These are phyloP conservation scores for Zingel zingel DNA, from an alignment of 2,113 vertebrate species.

Conservation along the genomic window DNA sequence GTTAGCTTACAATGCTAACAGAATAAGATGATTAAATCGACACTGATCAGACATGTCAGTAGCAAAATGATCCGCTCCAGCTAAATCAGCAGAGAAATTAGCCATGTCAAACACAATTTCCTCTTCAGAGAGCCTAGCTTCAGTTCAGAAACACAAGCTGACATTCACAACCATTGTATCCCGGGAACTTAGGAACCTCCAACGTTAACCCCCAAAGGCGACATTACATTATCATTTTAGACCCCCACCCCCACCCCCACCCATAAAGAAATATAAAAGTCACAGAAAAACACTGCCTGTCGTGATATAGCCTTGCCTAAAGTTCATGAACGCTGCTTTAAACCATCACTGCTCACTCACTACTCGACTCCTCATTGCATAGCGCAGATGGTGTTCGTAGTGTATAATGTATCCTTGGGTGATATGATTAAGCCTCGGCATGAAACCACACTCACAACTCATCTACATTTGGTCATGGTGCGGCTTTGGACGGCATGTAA, in stretches of 20 bases:
- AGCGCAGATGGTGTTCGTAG: not conserved
- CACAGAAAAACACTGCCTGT: not conserved
- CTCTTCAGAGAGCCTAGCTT: conserved; percentile 22
- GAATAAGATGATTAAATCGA: conserved; percentile 26
- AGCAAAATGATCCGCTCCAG: conserved; percentile 39
- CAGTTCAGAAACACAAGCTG: conserved; percentile 34
- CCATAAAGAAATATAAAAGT: not conserved
- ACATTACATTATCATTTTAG: not conserved
- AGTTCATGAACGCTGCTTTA: not conserved
- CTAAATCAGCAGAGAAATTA: conserved; percentile 53
- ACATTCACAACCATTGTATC: conserved; percentile 16
- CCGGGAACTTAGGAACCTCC: conserved; percentile 20
- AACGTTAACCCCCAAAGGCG: not conserved
- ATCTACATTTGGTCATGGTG: conserved; percentile 64
- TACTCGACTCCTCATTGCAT: conserved; percentile 18
- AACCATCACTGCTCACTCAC: conserved; percentile 10
- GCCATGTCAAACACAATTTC: conserved; percentile 53
- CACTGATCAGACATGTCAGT: conserved; percentile 54
- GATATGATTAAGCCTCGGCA: conserved; percentile 44
- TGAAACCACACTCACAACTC: conserved; percentile 39
- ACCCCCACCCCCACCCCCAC: not conserved
- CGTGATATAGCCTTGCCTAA: not conserved
- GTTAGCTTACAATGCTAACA: conserved; percentile 20
- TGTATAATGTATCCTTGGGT: conserved; percentile 48
- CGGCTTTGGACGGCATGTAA: conserved; percentile 39